Evolutionary conservation across 1,140 invertebrate genomes (phyloP).

Genomic region (Triops cancriformis): DNA sequence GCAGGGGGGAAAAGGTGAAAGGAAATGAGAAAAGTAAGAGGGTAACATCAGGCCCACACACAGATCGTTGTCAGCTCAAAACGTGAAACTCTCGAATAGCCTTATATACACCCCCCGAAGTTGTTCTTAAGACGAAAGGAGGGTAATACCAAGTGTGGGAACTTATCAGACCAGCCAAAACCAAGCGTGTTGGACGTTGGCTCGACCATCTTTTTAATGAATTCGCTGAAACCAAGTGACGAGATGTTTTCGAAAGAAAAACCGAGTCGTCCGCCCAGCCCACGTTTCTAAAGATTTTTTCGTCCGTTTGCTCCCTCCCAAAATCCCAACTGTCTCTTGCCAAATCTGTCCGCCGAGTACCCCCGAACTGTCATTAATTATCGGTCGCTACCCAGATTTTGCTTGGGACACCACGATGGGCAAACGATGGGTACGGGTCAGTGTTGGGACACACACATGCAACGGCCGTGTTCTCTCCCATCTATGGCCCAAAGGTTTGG

Average conservation of each 20-base stretch:
- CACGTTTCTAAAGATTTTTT: background rate
- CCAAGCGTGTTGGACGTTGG: background rate
- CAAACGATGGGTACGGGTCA: background rate
- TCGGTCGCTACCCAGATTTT: constrained; percentile 3
- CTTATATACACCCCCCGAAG: background rate
- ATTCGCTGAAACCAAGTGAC: constrained; percentile 1
- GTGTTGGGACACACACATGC: background rate
- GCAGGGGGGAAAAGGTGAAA: background rate
- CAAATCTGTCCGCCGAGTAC: background rate
- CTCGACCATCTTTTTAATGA: background rate
- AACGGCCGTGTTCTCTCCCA: background rate
- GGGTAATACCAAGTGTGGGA: background rate
- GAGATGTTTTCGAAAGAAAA: background rate
- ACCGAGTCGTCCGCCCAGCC: background rate
- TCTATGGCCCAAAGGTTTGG: background rate
- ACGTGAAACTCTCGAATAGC: background rate
- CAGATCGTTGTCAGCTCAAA: background rate
- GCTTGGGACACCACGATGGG: background rate
- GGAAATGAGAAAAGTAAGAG: background rate
- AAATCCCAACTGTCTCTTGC: background rate
- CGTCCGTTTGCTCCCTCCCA: background rate
- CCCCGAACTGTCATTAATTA: background rate
- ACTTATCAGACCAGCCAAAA: background rate
- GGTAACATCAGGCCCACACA: background rate
- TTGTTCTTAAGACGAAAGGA: background rate